phyloP scores from a whole-genome alignment of 2,888 invertebrate species.

The Theodoxus fluviatilis region DNA sequence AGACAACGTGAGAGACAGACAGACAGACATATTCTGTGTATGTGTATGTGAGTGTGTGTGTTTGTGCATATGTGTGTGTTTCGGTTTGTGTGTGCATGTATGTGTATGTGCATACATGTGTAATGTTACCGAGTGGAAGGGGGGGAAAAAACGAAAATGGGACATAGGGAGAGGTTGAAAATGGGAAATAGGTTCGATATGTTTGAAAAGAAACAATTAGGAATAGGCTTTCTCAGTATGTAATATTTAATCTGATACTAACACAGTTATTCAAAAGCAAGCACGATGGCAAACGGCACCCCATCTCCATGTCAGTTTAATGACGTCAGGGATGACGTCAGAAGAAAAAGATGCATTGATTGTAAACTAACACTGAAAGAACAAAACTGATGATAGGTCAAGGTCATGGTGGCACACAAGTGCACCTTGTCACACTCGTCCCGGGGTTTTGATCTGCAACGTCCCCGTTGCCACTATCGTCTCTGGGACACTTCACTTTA shows the following conservation, averaged over 20 bases:
- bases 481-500: too few relatives aligned
- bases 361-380: too few relatives aligned
- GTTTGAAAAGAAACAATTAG: neutral
- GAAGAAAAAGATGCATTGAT: too few relatives aligned
- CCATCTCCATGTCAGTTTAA: too few relatives aligned
- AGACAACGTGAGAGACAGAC: constrained; percentile 4
- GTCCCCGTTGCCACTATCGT: too few relatives aligned
- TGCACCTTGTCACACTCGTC: too few relatives aligned
- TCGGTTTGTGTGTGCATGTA: constrained; percentile 8
- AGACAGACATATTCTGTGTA: neutral
- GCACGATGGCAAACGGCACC: too few relatives aligned
- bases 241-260: neutral
- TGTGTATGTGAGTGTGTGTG: neutral
- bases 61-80: neutral
- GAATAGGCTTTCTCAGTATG: neutral
- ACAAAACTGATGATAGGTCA: too few relatives aligned
- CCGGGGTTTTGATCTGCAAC: too few relatives aligned
- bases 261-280: too few relatives aligned
- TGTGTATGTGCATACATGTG: constrained; percentile 4
- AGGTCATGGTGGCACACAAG: too few relatives aligned
- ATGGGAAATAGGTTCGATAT: neutral
- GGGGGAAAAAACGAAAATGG: neutral
- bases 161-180: neutral
- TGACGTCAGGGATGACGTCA: too few relatives aligned
- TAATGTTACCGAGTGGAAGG: neutral